These are phyloP conservation scores for Trachemys scripta DNA, from an alignment of 2,113 vertebrate genomes.

Conservation along the genomic window DNA sequence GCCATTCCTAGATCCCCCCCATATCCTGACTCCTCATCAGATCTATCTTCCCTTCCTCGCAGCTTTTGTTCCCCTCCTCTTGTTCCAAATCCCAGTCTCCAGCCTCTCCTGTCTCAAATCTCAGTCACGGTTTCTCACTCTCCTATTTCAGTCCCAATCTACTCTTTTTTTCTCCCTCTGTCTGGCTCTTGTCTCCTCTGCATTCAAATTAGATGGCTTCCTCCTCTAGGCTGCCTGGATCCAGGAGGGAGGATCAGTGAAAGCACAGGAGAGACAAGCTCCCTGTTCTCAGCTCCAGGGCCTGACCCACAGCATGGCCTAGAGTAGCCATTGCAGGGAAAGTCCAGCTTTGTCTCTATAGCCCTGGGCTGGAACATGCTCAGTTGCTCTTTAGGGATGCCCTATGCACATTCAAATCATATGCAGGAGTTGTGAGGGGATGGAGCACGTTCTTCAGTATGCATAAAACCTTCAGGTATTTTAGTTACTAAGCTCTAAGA, in stretches of 20 bases:
- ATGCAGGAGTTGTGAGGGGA: background rate
- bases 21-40: no score
- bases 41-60: no score
- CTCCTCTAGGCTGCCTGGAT: background rate
- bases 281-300: background rate
- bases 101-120: no score
- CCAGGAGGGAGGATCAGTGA: background rate
- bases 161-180: background rate
- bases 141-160: background rate
- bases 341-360: background rate
- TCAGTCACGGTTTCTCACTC: no score
- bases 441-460: background rate
- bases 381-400: background rate
- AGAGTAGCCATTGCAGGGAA: background rate
- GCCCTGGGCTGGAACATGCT: background rate
- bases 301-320: background rate
- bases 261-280: background rate
- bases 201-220: background rate
- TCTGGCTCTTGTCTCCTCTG: background rate
- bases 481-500: background rate
- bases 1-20: no score
- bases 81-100: no score
- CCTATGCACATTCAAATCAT: background rate
- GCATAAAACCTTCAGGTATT: background rate
- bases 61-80: no score